Conservation (phyloP, 2,113 vertebrate genomes). For the Lonchura striata region DNA sequence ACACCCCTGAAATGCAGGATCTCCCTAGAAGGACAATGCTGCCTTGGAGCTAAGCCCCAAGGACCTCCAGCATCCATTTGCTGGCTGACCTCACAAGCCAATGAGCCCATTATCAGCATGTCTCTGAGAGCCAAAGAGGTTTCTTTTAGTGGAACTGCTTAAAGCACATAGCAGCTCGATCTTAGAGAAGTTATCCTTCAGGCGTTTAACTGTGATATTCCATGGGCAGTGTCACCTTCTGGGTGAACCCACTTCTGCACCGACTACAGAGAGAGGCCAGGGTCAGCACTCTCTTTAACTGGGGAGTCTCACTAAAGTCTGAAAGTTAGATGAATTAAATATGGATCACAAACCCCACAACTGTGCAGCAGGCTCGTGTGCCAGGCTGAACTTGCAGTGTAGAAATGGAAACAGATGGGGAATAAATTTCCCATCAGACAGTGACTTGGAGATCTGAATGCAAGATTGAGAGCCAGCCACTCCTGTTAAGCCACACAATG, state of each 20-base stretch:
- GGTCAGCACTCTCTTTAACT: not conserved
- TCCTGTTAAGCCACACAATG: not conserved
- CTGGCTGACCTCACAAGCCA: slow-evolving; percentile 44
- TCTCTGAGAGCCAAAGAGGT: not conserved
- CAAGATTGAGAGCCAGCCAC: not conserved
- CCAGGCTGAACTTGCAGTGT: not conserved
- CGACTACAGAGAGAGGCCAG: not conserved
- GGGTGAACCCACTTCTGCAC: not conserved
- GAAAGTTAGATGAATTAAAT: not conserved
- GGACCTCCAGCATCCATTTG: not conserved
- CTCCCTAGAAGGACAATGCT: slow-evolving; percentile 13
- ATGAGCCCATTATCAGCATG: slow-evolving; percentile 9
- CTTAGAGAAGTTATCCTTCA: not conserved
- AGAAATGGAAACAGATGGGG: slow-evolving; percentile 26
- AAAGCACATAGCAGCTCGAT: not conserved
- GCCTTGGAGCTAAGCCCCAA: slow-evolving; percentile 8
- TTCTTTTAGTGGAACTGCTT: slow-evolving; percentile 2
- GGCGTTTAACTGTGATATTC: slow-evolving; percentile 19
- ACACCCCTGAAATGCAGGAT: slow-evolving; percentile 16
- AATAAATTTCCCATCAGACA: not conserved
- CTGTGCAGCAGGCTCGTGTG: not conserved
- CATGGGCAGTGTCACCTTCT: not conserved
- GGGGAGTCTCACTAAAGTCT: not conserved
- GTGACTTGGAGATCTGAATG: not conserved
- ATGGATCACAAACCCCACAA: not conserved